phyloP scores from a whole-genome alignment of 30 jellyfish, hydroid and myxozoan genomes.

The Pelagia noctiluca region DNA sequence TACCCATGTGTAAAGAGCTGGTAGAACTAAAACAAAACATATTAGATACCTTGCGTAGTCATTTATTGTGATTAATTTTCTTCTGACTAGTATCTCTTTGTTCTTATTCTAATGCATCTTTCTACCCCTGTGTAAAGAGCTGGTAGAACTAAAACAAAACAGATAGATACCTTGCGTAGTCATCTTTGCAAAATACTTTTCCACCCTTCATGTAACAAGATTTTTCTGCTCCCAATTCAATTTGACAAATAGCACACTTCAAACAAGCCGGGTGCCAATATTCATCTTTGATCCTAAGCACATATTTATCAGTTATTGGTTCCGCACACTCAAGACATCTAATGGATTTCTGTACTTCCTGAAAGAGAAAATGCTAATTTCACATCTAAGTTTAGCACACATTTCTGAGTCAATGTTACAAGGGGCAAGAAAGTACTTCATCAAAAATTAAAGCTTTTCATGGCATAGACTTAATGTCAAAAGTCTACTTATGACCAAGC shows the following conservation, averaged over 20 bases:
- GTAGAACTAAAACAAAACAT: neutral
- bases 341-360: conserved; percentile 42
- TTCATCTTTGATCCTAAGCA: conserved; percentile 59
- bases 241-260: conserved; percentile 68
- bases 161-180: conserved; percentile 54
- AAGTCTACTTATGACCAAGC: too few relatives aligned
- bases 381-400: too few relatives aligned
- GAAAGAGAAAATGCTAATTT: neutral
- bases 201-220: conserved; percentile 70
- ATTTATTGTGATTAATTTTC: too few relatives aligned
- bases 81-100: too few relatives aligned
- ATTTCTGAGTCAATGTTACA: too few relatives aligned
- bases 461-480: too few relatives aligned
- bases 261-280: conserved; percentile 75
- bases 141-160: neutral
- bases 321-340: conserved; percentile 56
- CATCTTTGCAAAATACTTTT: conserved; percentile 68
- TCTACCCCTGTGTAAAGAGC: neutral
- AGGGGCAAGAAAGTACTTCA: too few relatives aligned
- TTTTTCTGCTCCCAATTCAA: conserved; percentile 42
- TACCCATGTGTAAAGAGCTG: neutral
- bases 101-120: neutral
- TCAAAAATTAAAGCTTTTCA: too few relatives aligned
- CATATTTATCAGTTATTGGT: conserved; percentile 58
- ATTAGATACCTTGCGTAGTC: conserved; percentile 50